A percentile compares a stretch with the other conserved stretches of the same genome.
Evolutionary conservation across 2,888 invertebrate species (phyloP).

Genomic region (Automeris io): DNA sequence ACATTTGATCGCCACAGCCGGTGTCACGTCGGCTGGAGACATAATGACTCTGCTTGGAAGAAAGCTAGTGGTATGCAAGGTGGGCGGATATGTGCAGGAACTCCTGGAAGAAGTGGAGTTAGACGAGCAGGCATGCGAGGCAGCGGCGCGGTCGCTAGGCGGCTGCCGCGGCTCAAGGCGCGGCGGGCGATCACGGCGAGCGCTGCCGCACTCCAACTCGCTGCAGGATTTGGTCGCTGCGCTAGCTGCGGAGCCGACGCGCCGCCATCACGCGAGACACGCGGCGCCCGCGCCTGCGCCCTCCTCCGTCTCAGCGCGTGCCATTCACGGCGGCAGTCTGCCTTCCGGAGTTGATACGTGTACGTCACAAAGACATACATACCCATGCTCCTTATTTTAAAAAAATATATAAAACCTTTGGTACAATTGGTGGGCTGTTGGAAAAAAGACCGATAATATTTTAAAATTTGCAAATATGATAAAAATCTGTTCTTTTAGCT

Average conservation of each 20-base stretch:
- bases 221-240: conserved; percentile 78
- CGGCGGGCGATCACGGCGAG: conserved; percentile 48
- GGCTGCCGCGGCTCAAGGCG: conserved; percentile 52
- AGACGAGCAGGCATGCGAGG: conserved; percentile 80
- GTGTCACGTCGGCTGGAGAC: not conserved
- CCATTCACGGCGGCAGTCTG: conserved; percentile 67
- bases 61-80: conserved; percentile 1
- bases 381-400: too few relatives aligned
- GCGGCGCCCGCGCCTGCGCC: conserved; percentile 37
- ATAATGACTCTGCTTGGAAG: not conserved
- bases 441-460: too few relatives aligned
- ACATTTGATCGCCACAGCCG: too few relatives aligned
- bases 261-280: conserved; percentile 36
- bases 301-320: conserved; percentile 54
- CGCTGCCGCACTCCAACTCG: conserved; percentile 75
- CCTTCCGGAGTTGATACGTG: conserved; percentile 69
- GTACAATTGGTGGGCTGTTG: too few relatives aligned
- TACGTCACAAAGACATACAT: too few relatives aligned
- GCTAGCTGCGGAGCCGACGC: conserved; percentile 54
- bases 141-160: conserved; percentile 64
- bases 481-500: too few relatives aligned
- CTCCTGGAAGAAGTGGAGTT: conserved; percentile 86
- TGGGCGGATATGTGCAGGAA: conserved; percentile 66
- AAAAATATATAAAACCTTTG: too few relatives aligned
- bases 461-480: too few relatives aligned